Evolutionary conservation across 2,797 vertebrate genomes (phyloP), one percentile per base, ranked within the genome.

Genomic region (Myotis daubentonii): DNA sequence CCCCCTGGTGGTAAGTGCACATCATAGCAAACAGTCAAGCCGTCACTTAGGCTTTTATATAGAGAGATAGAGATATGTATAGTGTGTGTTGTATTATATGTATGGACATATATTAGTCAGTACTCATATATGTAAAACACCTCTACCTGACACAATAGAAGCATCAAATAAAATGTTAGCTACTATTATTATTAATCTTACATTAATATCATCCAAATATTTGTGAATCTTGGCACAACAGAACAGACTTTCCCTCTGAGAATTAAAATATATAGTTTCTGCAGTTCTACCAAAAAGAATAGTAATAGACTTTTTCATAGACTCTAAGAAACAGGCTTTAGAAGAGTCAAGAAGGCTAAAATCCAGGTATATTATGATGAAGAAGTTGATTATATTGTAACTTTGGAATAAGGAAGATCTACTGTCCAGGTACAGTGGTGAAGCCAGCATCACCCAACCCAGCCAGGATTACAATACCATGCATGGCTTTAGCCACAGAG

Each of bases 191-290:
- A 22, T 25, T 89, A 71, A 28, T 72, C 55, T 65, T 78, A 71
- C 2, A 41, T 80, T 92, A 89, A 16, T 65, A 74, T 75, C 20
- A 88, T n/a, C 20, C 4, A 60, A 94, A 89, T 38, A 91, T 87
- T 87, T 84, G 81, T 57, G 12, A 91, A 86, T 87, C 80, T 51
- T 89, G 53, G 44, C 44, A 91, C 25, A 92, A 87, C 11, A 92
- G 49, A 95, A 84, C 0, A 68, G 11, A 78, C 47, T 74, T 13
- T 81, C 80, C 60, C 36, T 89, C 25, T 89, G 28, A 95, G 13
- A 75, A 95, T 44, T 41, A 22, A 38, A 84, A 28, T 82, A 15
- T 30, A 74, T 4, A 92, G n/a, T 33, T 93, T 88, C 53, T 80
- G 25, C 2, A 65, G 0, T 84, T 36, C 28, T 62, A 90, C 66